These are phyloP conservation scores for Serilophus lunatus DNA, from an alignment of 2,113 vertebrate species.

Conservation along the genomic window DNA sequence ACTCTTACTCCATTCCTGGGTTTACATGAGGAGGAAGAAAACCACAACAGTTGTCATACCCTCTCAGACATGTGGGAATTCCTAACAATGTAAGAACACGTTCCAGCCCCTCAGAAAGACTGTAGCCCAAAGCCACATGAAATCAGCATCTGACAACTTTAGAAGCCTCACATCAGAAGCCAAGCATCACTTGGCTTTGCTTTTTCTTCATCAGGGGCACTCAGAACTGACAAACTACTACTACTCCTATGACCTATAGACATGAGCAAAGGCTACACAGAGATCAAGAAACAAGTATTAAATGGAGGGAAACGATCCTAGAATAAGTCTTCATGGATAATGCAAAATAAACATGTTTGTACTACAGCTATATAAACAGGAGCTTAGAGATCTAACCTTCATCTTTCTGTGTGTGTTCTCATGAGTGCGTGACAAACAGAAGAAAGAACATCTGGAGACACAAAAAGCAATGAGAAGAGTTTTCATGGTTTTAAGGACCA, in stretches of 20 bases:
- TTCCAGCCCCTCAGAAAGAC: not conserved
- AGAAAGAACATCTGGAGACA: not conserved
- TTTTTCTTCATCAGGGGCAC: not conserved
- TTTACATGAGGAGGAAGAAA: not conserved
- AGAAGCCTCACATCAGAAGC: not conserved
- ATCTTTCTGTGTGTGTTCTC: not conserved
- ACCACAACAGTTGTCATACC: not conserved
- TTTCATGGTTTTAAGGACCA: not conserved
- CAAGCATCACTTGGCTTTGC: not conserved
- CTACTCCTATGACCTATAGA: not conserved
- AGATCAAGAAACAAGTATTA: not conserved
- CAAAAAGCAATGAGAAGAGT: not conserved
- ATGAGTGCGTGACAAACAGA: rapidly evolving
- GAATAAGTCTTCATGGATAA: not conserved
- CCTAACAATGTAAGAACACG: not conserved
- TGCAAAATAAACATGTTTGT: not conserved
- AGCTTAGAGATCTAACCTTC: not conserved
- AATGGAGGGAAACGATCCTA: not conserved
- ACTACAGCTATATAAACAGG: not conserved
- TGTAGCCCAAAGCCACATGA: not conserved
- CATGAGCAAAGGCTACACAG: not conserved
- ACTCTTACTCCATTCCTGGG: not conserved
- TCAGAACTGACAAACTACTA: not conserved
- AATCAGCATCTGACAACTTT: rapidly evolving
- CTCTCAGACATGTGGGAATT: not conserved